These are phyloP conservation scores for Dissostichus mawsoni DNA, from an alignment of 2,113 vertebrate species.

Conservation along the genomic window DNA sequence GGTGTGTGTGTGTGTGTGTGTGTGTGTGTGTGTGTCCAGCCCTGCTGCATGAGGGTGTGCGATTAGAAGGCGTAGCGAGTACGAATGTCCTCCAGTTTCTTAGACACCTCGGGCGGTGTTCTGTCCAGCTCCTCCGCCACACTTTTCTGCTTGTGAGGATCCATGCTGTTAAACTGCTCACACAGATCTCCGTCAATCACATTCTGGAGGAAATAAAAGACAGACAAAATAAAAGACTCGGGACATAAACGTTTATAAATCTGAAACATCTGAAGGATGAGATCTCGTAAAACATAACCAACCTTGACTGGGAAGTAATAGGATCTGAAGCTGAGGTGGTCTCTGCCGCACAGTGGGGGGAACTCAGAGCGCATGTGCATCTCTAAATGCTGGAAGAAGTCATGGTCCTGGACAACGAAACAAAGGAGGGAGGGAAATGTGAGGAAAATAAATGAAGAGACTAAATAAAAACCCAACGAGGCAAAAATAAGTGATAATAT, in stretches of 20 bases:
- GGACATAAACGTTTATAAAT: not conserved
- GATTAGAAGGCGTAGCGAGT: slow-evolving; percentile 97
- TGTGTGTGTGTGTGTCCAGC: not conserved
- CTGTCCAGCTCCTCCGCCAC: slow-evolving; percentile 96
- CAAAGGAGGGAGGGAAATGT: not conserved
- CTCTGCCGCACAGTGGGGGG: slow-evolving; percentile 95
- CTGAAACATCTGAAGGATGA: not conserved
- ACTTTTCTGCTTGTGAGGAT: slow-evolving; percentile 97
- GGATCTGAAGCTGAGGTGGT: slow-evolving; percentile 98
- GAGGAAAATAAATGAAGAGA: not conserved
- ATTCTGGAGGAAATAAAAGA: slow-evolving; percentile 84
- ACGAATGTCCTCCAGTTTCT: slow-evolving; percentile 98
- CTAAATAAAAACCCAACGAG: not conserved
- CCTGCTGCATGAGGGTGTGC: not conserved
- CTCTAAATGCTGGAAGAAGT: slow-evolving; percentile 99
- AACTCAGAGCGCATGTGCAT: slow-evolving; percentile 99
- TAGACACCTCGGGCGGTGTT: slow-evolving; percentile 97
- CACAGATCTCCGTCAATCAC: slow-evolving; percentile 99
- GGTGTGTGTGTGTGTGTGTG: not conserved
- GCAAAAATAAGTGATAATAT: not conserved
- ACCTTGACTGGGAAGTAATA: slow-evolving; percentile 99
- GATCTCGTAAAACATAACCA: slow-evolving; percentile 18
- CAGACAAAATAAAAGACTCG: not conserved
- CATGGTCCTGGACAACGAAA: slow-evolving; percentile 89
- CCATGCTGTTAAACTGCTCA: slow-evolving; percentile 99